Evolutionary conservation across 2,888 invertebrate species (phyloP), one percentile per base, ranked within the genome.

Genomic region (Unio pictorum): DNA sequence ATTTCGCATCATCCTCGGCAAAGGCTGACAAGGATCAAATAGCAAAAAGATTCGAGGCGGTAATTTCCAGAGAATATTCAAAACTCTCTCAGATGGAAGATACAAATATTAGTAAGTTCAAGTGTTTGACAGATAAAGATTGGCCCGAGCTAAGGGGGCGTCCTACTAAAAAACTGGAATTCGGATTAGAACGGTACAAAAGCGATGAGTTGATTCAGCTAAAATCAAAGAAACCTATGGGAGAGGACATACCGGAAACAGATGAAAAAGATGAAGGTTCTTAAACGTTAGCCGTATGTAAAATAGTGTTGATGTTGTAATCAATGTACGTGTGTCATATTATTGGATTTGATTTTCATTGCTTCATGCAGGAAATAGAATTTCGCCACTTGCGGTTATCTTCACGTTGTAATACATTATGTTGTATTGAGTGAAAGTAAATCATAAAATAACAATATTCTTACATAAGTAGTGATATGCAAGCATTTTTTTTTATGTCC

Each of bases 131-230:
- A 54, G 60, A 20, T 15, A 54, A 4, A 58, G 59, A 34, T 59
- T 57, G 18, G 64, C 71, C 28, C 58, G 18, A 5, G 67, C 64
- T 45, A 67, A 58, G 64, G n/a, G 72, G 69, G 20, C 61, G 77
- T 23, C 73, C 70, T 68, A 74, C 75, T 59, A 75, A 75, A 65
- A 62, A 68, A 68, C 73, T 74, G 64, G 77, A 77, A 61, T 77
- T 75, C 67, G 69, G 75, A 55, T 58, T 77, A 30, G 77, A 77
- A 63, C 73, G 73, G n/a, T 77, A 77, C 64, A 77, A 70, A 72
- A 77, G 75, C 65, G 77, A 77, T 70, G 77, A 75, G 67, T 70
- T 72, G 17, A 75, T 77, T 56, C 69, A 73, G 58, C 61, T 75
- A 23, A 77, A 77, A 70, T 59, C 69, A 56, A 63, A 70, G 64